phyloP scores from a whole-genome alignment of 2,113 vertebrate species.

The Rhineura floridana region DNA sequence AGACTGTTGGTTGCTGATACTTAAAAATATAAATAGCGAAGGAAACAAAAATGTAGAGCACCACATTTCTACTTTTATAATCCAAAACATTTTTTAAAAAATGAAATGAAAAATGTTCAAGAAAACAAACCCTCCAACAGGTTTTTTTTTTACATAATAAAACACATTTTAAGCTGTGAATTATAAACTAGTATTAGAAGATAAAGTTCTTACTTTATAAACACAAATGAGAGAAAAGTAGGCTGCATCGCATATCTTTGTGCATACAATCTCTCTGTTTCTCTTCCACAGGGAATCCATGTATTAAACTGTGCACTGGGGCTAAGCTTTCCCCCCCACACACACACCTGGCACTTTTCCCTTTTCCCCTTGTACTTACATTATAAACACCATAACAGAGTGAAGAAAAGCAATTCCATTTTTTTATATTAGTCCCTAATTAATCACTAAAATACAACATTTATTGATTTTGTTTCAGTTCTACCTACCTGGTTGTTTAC shows the following conservation, averaged over 20 bases:
- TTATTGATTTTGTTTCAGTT: not conserved
- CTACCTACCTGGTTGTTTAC: not conserved
- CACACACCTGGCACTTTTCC: not conserved
- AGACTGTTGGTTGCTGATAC: too few species aligned
- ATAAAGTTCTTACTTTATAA: not conserved
- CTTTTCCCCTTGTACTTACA: not conserved
- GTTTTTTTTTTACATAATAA: not conserved
- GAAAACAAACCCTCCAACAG: too few species aligned
- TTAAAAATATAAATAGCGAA: too few species aligned
- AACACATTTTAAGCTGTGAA: not conserved
- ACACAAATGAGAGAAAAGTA: too few species aligned
- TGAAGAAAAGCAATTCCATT: not conserved
- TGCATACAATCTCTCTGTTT: not conserved
- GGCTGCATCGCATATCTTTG: too few species aligned
- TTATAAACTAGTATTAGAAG: not conserved
- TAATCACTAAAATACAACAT: not conserved
- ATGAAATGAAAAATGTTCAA: too few species aligned
- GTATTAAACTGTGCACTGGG: not conserved
- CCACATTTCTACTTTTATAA: not conserved
- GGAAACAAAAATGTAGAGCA: not conserved
- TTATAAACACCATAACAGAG: constrained; percentile 1
- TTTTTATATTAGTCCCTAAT: not conserved
- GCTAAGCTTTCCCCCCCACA: too few species aligned
- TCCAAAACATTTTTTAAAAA: too few species aligned
- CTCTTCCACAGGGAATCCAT: not conserved